Evolutionary conservation across 2,113 vertebrate genomes (phyloP), one percentile per base, ranked within the genome.

Genomic region (Hemibates koningsi): DNA sequence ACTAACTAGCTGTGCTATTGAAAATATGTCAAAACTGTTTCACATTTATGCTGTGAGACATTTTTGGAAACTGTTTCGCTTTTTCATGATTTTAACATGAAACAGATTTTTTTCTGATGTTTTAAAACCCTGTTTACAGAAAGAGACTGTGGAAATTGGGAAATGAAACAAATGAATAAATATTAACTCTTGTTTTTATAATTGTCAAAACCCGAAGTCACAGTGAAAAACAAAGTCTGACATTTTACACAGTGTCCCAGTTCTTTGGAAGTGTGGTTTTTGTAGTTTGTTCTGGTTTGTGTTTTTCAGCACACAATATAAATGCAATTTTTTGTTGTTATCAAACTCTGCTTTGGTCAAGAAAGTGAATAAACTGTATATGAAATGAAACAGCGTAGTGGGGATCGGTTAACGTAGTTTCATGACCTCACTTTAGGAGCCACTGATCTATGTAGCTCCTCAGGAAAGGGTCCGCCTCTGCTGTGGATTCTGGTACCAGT

Each of bases 401-500:
- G 73, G 43, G 27, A n/a, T 34, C 6, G 6, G 9, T 52, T 78
- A 52, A 78, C 2, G 32, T 84, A 29, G 83, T 80, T 83, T 82
- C 41, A 82, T 59, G 81, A 82, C 83, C 57, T 45, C 79, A 56
- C 82, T 84, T 83, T 6, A 36, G 50, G 45, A 87, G 57, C 85
- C 79, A 88, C 16, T 86, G 84, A 90, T 89, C 90, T 86, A 10
- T 68, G 59, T 83, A 86, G 76, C 32, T 10, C 83, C 78, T 34
- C 19, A 63, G 68, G 34, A 80, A 84, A 54, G 66, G 61, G 53
- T 80, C 82, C 7, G 61, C 63, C n/a, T 43, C 79, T 63, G 52
- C 85, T 81, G 82, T 29, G 81, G 59, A 78, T 93, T 87, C 85
- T 92, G 86, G 32, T 91, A 88, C 89, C 86, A 78, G 90, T 85